Evolutionary conservation across 2,888 invertebrate species (phyloP).

Genomic region (Protodeltote pygarga): DNA sequence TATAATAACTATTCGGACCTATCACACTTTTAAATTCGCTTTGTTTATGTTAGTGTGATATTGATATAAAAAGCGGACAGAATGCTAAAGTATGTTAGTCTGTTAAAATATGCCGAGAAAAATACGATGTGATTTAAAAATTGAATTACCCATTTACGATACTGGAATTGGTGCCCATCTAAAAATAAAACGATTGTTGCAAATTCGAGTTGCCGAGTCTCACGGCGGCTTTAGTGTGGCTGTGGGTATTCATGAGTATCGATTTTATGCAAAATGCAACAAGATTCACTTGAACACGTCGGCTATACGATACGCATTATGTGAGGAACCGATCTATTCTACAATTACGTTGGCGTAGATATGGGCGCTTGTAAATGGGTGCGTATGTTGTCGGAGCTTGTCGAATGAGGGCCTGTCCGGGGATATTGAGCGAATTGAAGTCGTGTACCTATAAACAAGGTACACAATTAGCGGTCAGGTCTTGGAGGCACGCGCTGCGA

Average conservation of each 20-base stretch:
- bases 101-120: slow-evolving; percentile 21
- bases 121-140: slow-evolving; percentile 54
- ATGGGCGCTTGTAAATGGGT: slow-evolving; percentile 67
- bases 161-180: slow-evolving; percentile 61
- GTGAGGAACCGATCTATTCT: slow-evolving; percentile 69
- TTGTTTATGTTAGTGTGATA: too few relatives aligned
- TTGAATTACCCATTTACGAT: slow-evolving; percentile 60
- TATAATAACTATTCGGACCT: too few relatives aligned
- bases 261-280: slow-evolving; percentile 87
- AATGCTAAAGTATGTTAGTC: slow-evolving; percentile 15
- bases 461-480: slow-evolving; percentile 72
- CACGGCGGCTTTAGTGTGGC: slow-evolving; percentile 67
- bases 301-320: slow-evolving; percentile 68
- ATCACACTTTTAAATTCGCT: too few relatives aligned
- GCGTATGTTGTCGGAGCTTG: slow-evolving; percentile 56
- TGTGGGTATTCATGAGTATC: slow-evolving; percentile 84
- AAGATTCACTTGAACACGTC: slow-evolving; percentile 83
- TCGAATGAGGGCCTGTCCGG: slow-evolving; percentile 62
- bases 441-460: slow-evolving; percentile 64
- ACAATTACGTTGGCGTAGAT: slow-evolving; percentile 77
- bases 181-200: slow-evolving; percentile 74
- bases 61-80: slow-evolving; percentile 24
- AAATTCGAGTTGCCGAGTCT: slow-evolving; percentile 74
- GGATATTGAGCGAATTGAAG: slow-evolving; percentile 65
- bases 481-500: slow-evolving; percentile 43